Evolutionary conservation across 1,140 invertebrate species (phyloP).

Genomic region (Caenorhabditis briggsae): DNA sequence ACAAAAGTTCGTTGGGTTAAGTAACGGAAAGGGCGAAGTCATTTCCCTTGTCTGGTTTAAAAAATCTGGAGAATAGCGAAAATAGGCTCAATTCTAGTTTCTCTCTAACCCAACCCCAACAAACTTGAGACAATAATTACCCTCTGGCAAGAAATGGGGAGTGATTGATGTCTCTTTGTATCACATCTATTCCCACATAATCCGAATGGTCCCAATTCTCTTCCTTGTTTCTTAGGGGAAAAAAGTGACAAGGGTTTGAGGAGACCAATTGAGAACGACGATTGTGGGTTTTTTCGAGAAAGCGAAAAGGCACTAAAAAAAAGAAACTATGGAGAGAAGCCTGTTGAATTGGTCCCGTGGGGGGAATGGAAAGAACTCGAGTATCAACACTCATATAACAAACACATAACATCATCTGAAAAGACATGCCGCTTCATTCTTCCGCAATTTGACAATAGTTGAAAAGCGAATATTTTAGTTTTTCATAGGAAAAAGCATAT

Average conservation of each 20-base stretch:
- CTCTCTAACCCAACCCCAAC: no score
- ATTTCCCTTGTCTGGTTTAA: no score
- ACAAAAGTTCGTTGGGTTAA: background rate
- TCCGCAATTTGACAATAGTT: slow-evolving; percentile 32
- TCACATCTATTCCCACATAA: background rate
- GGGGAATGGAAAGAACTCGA: slow-evolving; percentile 12
- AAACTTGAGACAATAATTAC: slow-evolving; percentile 50
- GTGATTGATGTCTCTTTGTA: slow-evolving; percentile 42
- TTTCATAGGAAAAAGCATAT: background rate
- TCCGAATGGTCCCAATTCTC: background rate
- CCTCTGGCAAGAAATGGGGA: slow-evolving; percentile 24
- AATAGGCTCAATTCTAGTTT: no score
- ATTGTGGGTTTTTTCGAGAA: background rate
- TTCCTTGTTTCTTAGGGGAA: slow-evolving; percentile 5
- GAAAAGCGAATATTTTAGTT: background rate
- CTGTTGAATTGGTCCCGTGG: slow-evolving; percentile 29
- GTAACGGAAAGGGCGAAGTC: background rate
- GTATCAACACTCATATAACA: slow-evolving; percentile 54
- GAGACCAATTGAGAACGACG: slow-evolving; percentile 36
- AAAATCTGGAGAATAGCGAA: no score
- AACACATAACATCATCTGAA: slow-evolving; percentile 52
- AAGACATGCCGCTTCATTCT: slow-evolving; percentile 16
- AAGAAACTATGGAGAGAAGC: slow-evolving; percentile 29
- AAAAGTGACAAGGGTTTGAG: background rate
- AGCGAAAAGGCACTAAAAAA: slow-evolving; percentile 31